Conservation (phyloP, 2,888 invertebrate species). For the Agrochola macilenta region DNA sequence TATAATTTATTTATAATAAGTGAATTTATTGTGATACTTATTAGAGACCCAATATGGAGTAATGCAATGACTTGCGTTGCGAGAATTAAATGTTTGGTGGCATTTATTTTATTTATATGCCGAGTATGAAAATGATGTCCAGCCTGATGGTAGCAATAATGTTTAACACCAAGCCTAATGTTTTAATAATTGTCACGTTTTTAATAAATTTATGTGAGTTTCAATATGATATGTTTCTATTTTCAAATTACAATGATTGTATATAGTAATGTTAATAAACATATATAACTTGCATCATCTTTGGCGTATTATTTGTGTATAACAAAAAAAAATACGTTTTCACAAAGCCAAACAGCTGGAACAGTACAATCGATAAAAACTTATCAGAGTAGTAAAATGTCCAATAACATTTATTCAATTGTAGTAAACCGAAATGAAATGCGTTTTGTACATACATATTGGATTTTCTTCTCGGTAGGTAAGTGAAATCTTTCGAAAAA, state of each 20-base stretch:
- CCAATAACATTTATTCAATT: conserved; percentile 51
- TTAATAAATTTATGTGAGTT: conserved; percentile 86
- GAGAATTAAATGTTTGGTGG: conserved; percentile 76
- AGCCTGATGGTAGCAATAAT: conserved; percentile 76
- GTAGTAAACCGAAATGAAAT: conserved; percentile 60
- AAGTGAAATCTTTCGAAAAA: conserved; percentile 52
- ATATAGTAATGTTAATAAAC: conserved; percentile 90
- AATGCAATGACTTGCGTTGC: conserved; percentile 80
- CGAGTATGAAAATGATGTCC: conserved; percentile 69
- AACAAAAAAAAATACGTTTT: conserved; percentile 41
- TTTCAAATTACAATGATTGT: conserved; percentile 89
- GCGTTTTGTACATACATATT: conserved; percentile 56
- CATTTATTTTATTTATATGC: conserved; percentile 79
- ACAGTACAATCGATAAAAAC: conserved; percentile 34
- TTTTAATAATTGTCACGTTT: conserved; percentile 82
- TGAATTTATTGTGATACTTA: conserved; percentile 89
- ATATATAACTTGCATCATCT: conserved; percentile 84
- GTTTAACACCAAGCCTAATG: conserved; percentile 83
- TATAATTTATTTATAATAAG: conserved; percentile 90
- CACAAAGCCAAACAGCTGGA: conserved; percentile 38
- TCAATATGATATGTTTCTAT: conserved; percentile 88
- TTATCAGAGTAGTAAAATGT: conserved; percentile 57
- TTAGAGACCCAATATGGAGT: conserved; percentile 81
- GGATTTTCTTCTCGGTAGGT: conserved; percentile 64
- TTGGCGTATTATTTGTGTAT: conserved; percentile 63